Evolutionary conservation across 2,113 vertebrate species (phyloP).

Genomic region (Strix uralensis): DNA sequence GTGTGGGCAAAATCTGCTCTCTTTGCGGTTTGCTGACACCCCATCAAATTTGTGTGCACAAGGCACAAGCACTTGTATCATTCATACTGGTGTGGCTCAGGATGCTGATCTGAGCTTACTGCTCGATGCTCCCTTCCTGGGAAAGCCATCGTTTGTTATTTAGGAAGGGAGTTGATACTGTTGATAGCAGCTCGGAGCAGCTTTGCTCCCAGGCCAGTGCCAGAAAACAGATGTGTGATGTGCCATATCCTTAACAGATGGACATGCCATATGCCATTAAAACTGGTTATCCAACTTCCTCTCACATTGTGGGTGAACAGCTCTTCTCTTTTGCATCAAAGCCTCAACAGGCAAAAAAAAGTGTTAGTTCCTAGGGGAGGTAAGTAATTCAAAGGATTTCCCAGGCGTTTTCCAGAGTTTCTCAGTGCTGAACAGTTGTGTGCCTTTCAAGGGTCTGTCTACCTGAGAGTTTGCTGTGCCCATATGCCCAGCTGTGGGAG

Average conservation of each 20-base stretch:
- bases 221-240: not conserved
- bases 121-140: not conserved
- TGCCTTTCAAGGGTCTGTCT: not conserved
- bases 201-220: not conserved
- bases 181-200: not conserved
- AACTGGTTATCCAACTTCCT: not conserved
- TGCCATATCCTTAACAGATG: slow-evolving; percentile 14
- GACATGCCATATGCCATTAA: not conserved
- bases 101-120: not conserved
- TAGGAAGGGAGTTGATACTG: not conserved
- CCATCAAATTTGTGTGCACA: not conserved
- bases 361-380: not conserved
- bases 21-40: not conserved
- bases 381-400: not conserved
- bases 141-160: not conserved
- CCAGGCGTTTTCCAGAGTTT: not conserved
- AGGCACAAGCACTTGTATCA: not conserved
- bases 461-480: not conserved
- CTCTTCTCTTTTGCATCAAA: not conserved
- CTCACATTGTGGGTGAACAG: not conserved
- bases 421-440: not conserved
- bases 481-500: fast-evolving
- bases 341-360: not conserved
- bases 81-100: not conserved
- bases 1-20: not conserved